Evolutionary conservation across 1,140 invertebrate species (phyloP).

Genomic region (Aricia agestis): DNA sequence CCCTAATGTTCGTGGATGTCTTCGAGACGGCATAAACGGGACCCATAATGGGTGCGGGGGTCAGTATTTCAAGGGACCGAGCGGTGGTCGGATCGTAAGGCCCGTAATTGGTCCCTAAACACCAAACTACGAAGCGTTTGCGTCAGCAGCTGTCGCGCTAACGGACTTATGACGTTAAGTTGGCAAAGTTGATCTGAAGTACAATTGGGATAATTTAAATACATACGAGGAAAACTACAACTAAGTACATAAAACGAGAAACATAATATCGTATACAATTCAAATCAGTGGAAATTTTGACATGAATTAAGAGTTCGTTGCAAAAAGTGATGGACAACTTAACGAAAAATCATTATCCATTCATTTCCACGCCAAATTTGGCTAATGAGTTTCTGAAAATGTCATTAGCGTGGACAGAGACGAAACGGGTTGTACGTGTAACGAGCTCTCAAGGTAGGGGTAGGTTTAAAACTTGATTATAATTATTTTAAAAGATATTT

Average conservation of each 20-base stretch:
- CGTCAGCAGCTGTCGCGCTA: conserved; percentile 30
- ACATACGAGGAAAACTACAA: no score
- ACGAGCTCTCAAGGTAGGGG: background rate
- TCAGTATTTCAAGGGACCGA: conserved; percentile 56
- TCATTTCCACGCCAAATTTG: background rate
- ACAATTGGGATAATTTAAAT: background rate
- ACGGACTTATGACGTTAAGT: conserved; percentile 27
- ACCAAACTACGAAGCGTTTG: conserved; percentile 27
- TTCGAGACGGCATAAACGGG: conserved; percentile 44
- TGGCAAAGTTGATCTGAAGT: background rate
- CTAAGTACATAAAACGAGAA: no score
- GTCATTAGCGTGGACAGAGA: background rate
- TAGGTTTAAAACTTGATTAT: background rate
- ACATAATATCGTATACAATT: no score
- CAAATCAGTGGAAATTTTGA: no score
- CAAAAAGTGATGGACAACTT: background rate
- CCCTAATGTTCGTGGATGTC: conserved; percentile 44
- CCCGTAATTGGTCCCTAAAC: conserved; percentile 54
- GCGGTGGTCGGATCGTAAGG: conserved; percentile 39
- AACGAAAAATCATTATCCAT: background rate
- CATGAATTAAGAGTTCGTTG: no score
- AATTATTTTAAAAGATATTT: background rate
- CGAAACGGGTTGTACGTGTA: background rate
- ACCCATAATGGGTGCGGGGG: conserved; percentile 55
- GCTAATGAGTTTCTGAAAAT: conserved; percentile 3